A percentile compares a stretch with the other conserved stretches of the same genome.
These are phyloP conservation scores for human DNA, from an alignment of 2,113 vertebrate species.

Conservation along the genomic window GRCh38 chr18:40039501-40040000, in stretches of 20 bases:
- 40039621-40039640: neutral
- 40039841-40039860: neutral
- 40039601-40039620: neutral
- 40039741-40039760: slow-evolving; percentile 11
- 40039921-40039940: slow-evolving; percentile 75
- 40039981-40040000: slow-evolving; percentile 56
- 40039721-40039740: neutral
- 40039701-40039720: neutral
- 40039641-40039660: neutral
- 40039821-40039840: slow-evolving; percentile 42
- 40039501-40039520: neutral
- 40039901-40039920: slow-evolving; percentile 24
- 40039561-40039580: neutral
- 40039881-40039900: slow-evolving; percentile 42
- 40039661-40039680: neutral
- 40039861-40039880: neutral
- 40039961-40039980: slow-evolving; percentile 37
- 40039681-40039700: neutral
- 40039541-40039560: neutral
- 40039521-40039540: neutral
- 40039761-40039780: neutral
- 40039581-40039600: neutral
- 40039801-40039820: neutral
- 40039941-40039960: slow-evolving; percentile 62
- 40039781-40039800: neutral